Evolutionary conservation across 2,797 vertebrate genomes (phyloP), one percentile per base, ranked within the genome.

Genomic region (Sebastes minor): DNA sequence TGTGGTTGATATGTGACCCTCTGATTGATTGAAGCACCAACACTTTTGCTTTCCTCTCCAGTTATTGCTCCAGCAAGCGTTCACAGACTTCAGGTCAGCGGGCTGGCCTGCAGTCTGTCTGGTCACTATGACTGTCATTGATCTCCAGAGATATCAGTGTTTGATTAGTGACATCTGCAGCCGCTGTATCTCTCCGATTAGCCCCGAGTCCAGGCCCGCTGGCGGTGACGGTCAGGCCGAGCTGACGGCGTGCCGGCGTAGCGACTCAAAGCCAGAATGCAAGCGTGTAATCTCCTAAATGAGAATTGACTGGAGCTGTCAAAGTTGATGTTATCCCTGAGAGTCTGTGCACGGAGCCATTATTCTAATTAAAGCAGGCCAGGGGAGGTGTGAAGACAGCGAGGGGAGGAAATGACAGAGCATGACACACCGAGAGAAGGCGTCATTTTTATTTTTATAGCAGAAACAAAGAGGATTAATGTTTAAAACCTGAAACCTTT

Each of bases 401-500:
- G 33, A 12, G 22, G 35, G 27, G 65, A 22, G 59, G 62, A 33
- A 27, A 35, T 20, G 28, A 75, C 60, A 67, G 52, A 46, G 74
- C 46, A 14, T 55, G 52, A 78, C 27, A 85, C 71, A 35, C 23
- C 1, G 1, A 52, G 60, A 22, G 16, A 69, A 33, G 35, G 46
- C 23, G 4, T 8, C 18, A 4, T 2, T 60, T 72, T 63, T 30
- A 11, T 68, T 74, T 75, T 84, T 74, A 75, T 53, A 35, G 32
- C 72, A 78, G 63, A 81, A 78, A 88, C 81, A 84, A 77, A 86
- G 84, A 84, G 81, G 81, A 88, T 88, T 84, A 84, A 76, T 25
- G 52, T 64, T 83, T 67, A 61, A 82, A 75, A 78, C 61, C 63
- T 30, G n/a, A 53, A 78, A 73, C 57, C 76, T 83, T 70, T 86